phyloP scores from a whole-genome alignment of 2,113 vertebrate genomes.

The Chrysochloris asiatica region DNA sequence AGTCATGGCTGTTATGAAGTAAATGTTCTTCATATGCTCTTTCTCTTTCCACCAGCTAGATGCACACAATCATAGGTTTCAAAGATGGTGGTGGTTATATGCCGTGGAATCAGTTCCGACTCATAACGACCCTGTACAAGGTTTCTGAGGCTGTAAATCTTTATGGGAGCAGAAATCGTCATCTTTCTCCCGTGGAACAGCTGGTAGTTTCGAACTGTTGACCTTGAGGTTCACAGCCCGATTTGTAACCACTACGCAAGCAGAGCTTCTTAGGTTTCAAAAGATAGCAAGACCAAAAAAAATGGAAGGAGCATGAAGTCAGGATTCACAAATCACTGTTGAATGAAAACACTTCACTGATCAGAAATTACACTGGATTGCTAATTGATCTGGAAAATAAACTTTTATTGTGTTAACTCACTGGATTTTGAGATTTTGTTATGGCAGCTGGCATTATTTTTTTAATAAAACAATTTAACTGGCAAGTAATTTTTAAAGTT shows the following conservation, averaged over 20 bases:
- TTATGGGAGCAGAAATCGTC: too few relatives aligned
- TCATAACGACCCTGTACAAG: too few relatives aligned
- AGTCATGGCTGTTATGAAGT: neutral
- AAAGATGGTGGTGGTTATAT: neutral
- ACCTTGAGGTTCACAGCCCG: too few relatives aligned
- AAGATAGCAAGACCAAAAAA: too few relatives aligned
- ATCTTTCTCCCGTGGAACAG: too few relatives aligned
- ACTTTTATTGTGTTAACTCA: neutral
- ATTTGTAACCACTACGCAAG: too few relatives aligned
- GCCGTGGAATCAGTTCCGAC: too few relatives aligned
- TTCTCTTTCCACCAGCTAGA: neutral
- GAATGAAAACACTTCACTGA: neutral
- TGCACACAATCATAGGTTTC: neutral
- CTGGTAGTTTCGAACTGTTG: too few relatives aligned
- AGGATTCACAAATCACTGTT: conserved; percentile 11
- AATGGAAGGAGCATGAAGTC: neutral
- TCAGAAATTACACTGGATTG: neutral
- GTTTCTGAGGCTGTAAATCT: too few relatives aligned
- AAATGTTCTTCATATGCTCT: neutral
- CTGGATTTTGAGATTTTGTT: neutral
- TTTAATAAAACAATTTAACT: conserved; percentile 16
- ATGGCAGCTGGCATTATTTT: neutral
- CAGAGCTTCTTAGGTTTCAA: too few relatives aligned
- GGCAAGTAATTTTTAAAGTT: conserved; percentile 41
- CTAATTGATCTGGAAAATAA: neutral